Base-by-base conservation (phyloP, 35 echinoderm and acorn worm genomes). In the Lytechinus pictus region DNA sequence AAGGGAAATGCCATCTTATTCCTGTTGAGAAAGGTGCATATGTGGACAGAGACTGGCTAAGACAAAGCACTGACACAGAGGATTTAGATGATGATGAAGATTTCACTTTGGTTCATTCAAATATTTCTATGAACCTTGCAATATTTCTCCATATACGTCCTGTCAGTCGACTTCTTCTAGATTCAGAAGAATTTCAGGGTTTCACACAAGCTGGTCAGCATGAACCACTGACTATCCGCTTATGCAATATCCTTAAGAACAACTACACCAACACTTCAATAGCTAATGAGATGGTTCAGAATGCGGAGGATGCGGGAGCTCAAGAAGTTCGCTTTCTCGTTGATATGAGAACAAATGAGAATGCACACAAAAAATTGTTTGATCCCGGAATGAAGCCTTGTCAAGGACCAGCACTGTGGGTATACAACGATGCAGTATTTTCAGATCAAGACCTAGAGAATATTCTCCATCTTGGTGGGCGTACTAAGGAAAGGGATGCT, bases 321-420 rank as follows among this genome's bases (percentile, higher is more conserved):
- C 92, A 92, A 44, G 95, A 98, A 29, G 97, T 98, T 0, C 96
- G 54, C 91, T 98, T 98, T 86, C 52, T 98, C 60, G 52, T 98
- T 13, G 97, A 98, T 52, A 87, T 94, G 94, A 28, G 97, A 4
- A n/a, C 53, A 92, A 98, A 98, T 91, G 19, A 9, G 2, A 86
- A 97, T 3, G 54, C 52, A 57, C 54, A 51, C 54, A 60, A 13
- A 55, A 94, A 52, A 10, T 66, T 98, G 10, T 86, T 98, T 5
- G 91, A 95, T 86, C 66, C 91, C 13, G 97, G 94, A 3, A 98
- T 98, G 97, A 66, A 97, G 57, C 16, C 60, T 14, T 98, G 97
- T 10, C 97, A 99, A 44, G 98, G 98, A n/a, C 97, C 96, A 91
- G 97, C 98, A 3, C 10, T 99, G 9, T 99, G 98, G 98, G 97